Conservation (phyloP, 1,140 invertebrate genomes). For the Batillaria attramentaria region DNA sequence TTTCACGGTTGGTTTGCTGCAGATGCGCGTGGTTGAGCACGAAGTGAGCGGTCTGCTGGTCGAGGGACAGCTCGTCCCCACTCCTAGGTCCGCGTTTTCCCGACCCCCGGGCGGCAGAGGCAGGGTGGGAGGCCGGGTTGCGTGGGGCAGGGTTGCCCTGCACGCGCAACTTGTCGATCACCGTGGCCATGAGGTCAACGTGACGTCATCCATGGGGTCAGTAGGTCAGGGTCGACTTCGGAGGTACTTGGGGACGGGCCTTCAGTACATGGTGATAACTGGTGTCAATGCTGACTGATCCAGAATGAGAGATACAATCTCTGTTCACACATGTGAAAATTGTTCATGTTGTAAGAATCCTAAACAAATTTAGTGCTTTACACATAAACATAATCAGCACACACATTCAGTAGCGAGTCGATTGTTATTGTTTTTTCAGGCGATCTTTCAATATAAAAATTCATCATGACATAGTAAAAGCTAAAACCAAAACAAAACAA, state of each 20-base stretch:
- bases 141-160: constrained; percentile 23
- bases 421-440: too few relatives aligned
- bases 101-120: not conserved
- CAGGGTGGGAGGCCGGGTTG: not conserved
- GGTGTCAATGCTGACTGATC: not conserved
- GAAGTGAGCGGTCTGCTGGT: not conserved
- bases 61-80: not conserved
- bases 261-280: not conserved
- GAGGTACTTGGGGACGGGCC: not conserved
- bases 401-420: too few relatives aligned
- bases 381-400: too few relatives aligned
- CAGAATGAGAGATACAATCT: not conserved
- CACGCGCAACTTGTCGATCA: constrained; percentile 26
- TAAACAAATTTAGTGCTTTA: too few relatives aligned
- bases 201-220: not conserved
- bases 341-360: not conserved
- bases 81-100: not conserved
- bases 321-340: too few relatives aligned
- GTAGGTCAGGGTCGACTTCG: not conserved
- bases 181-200: constrained; percentile 13
- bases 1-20: constrained; percentile 7
- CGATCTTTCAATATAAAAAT: too few relatives aligned
- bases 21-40: not conserved
- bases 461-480: too few relatives aligned
- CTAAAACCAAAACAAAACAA: too few relatives aligned